These are phyloP conservation scores for Tichodroma muraria DNA, from an alignment of 2,113 vertebrate genomes.

Conservation along the genomic window DNA sequence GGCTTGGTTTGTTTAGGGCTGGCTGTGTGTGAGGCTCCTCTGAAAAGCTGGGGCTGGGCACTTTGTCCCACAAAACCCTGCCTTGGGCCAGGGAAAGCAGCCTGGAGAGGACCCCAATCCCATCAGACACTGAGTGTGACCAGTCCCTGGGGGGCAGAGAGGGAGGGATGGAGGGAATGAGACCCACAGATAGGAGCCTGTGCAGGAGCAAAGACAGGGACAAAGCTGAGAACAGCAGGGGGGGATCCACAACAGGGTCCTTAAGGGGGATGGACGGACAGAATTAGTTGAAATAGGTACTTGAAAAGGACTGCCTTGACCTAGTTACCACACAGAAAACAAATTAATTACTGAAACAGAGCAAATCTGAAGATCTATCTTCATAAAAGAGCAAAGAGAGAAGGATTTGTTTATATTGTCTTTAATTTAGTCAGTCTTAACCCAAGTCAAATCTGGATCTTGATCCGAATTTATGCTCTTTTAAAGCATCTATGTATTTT, in stretches of 20 bases:
- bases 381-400: background rate
- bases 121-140: accelerated
- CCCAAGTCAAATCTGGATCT: background rate
- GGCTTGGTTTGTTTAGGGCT: background rate
- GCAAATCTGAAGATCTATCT: background rate
- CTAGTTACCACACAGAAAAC: background rate
- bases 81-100: background rate
- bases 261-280: background rate
- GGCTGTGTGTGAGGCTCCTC: background rate
- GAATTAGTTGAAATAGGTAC: background rate
- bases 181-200: background rate
- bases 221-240: background rate
- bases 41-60: background rate
- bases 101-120: accelerated
- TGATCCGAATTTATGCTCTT: background rate
- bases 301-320: background rate
- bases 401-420: background rate
- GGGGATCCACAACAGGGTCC: background rate
- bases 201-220: accelerated
- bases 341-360: background rate
- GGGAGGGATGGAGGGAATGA: background rate
- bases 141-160: background rate
- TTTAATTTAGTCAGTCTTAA: background rate
- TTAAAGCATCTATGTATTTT: background rate
- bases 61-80: too few species aligned